Conservation (phyloP, 2,797 vertebrate species). For the Sebastes oblongus region DNA sequence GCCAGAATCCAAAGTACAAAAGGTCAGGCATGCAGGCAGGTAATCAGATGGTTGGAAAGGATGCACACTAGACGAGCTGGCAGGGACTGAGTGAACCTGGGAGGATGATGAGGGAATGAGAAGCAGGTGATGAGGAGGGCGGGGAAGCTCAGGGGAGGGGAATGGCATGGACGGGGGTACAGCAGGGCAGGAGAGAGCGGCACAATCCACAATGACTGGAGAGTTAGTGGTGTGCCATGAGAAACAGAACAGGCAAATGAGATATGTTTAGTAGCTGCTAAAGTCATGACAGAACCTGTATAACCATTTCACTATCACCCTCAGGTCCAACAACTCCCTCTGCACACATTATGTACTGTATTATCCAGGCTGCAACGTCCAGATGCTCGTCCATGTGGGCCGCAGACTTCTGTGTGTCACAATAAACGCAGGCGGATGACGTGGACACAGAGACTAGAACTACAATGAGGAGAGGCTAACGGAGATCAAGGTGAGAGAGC, state of each 20-base stretch:
- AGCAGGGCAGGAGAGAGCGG: no score
- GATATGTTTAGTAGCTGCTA: background rate
- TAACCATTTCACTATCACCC: no score
- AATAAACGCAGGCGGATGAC: conserved; percentile 16
- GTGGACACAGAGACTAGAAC: background rate
- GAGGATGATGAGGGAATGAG: background rate
- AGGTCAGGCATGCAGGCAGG: background rate
- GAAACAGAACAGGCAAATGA: background rate
- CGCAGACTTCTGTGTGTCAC: conserved; percentile 37
- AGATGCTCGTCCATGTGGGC: conserved; percentile 62
- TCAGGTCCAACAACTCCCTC: no score
- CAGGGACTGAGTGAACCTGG: background rate
- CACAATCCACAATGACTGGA: background rate
- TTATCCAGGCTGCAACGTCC: no score
- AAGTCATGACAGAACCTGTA: background rate
- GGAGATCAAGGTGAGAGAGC: conserved; percentile 9
- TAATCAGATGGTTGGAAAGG: background rate
- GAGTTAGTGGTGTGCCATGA: background rate
- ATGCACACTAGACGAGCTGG: background rate
- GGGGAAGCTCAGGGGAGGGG: background rate
- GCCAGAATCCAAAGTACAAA: background rate
- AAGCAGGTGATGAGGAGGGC: background rate
- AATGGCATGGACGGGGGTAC: no score
- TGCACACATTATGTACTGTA: no score
- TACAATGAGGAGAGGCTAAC: background rate